Conservation (phyloP, 2,113 vertebrate species). For the Callipepla californica region DNA sequence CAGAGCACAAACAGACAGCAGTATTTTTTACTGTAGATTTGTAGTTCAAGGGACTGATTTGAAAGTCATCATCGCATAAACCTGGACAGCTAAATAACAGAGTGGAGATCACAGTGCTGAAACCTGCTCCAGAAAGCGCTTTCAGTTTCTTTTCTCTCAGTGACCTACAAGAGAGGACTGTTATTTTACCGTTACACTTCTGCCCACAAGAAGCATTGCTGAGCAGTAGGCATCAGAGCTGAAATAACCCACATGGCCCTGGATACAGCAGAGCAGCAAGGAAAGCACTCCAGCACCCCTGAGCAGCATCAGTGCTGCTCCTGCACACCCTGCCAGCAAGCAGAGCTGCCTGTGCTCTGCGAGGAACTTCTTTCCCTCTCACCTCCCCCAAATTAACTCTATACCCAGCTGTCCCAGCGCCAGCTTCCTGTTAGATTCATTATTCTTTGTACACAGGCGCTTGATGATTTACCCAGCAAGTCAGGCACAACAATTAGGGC, state of each 20-base stretch:
- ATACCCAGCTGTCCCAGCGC: slow-evolving; percentile 28
- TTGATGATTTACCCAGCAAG: slow-evolving; percentile 67
- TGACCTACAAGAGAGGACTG: slow-evolving; percentile 2
- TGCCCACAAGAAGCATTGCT: background rate
- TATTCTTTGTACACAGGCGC: slow-evolving; percentile 36
- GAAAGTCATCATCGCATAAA: slow-evolving; percentile 26
- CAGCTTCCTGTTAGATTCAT: slow-evolving; percentile 66
- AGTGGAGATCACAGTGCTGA: slow-evolving; percentile 5
- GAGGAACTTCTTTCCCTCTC: background rate
- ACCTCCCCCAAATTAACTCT: slow-evolving; percentile 47
- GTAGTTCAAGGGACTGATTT: slow-evolving; percentile 10
- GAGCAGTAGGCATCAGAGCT: background rate
- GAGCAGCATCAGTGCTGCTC: slow-evolving; percentile 13
- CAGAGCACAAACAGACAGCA: background rate
- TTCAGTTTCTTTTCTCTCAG: background rate
- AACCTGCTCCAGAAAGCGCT: background rate
- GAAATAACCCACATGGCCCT: background rate
- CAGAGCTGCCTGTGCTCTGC: background rate
- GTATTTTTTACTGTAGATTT: background rate
- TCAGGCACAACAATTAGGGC: slow-evolving; percentile 26
- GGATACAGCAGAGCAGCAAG: background rate
- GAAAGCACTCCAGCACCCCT: slow-evolving; percentile 5
- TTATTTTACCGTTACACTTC: slow-evolving; percentile 28
- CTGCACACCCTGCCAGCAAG: background rate
- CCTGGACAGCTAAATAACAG: slow-evolving; percentile 34